Conservation (phyloP, 2,797 vertebrate genomes). For the Macroramphosus scolopax region DNA sequence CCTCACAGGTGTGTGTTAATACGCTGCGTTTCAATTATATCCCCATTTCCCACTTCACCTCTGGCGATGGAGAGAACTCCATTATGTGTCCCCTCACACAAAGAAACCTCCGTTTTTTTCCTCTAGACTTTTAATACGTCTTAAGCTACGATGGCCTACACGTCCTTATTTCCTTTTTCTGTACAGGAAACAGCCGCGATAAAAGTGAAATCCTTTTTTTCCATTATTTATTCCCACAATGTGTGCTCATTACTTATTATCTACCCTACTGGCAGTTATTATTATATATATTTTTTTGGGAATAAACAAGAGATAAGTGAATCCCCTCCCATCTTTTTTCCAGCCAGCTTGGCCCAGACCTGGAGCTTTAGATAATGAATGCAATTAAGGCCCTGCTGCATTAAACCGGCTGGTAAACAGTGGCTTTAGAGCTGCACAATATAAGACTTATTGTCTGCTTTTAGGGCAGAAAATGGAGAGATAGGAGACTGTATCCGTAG, state of each 20-base stretch:
- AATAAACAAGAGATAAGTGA: conserved; percentile 80
- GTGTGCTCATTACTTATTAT: conserved; percentile 77
- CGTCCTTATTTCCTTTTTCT: conserved; percentile 64
- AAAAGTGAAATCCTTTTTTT: conserved; percentile 72
- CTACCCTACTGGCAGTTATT: conserved; percentile 68
- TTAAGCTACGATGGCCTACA: conserved; percentile 60
- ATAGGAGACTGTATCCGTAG: conserved; percentile 38
- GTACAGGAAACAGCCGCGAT: conserved; percentile 65
- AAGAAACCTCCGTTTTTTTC: conserved; percentile 62
- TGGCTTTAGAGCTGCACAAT: conserved; percentile 64
- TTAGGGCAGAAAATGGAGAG: conserved; percentile 51
- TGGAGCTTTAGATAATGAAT: conserved; percentile 81
- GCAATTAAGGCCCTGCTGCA: conserved; percentile 76
- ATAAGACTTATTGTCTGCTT: conserved; percentile 55
- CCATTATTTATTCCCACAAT: conserved; percentile 73
- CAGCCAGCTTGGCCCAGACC: conserved; percentile 71
- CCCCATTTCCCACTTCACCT: conserved; percentile 57
- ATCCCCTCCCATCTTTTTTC: conserved; percentile 75
- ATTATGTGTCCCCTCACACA: conserved; percentile 61
- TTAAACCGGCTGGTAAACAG: conserved; percentile 76
- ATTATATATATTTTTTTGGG: conserved; percentile 76
- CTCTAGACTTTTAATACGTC: conserved; percentile 60
- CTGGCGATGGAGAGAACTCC: conserved; percentile 38
- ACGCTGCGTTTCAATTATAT: conserved; percentile 61
- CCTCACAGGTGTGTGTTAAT: conserved; percentile 30